Percentiles rank a stretch among this genome's conserved stretches.
These are phyloP conservation scores for Gallinago jamesoni DNA, from an alignment of 2,113 vertebrate species.

Conservation along the genomic window DNA sequence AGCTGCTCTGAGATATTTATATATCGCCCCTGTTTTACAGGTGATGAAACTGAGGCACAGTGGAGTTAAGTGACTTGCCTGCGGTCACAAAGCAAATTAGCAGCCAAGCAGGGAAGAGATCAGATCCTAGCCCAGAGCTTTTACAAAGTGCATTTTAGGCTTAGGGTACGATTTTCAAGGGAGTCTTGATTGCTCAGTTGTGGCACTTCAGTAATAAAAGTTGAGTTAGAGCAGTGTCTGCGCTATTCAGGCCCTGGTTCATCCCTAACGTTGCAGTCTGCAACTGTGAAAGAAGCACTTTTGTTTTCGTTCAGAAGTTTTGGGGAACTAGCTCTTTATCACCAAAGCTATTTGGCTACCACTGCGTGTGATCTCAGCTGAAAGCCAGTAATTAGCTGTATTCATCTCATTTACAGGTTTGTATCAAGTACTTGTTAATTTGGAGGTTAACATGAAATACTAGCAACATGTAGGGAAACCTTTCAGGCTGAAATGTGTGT, in stretches of 20 bases:
- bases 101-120: constrained; percentile 16
- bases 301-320: neutral
- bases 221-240: neutral
- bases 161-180: constrained; percentile 30
- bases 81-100: constrained; percentile 49
- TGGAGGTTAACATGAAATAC: neutral
- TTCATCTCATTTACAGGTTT: neutral
- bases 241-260: neutral
- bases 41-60: constrained; percentile 46
- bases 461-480: neutral
- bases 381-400: neutral
- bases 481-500: neutral
- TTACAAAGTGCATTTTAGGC: constrained; percentile 29
- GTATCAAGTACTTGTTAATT: neutral
- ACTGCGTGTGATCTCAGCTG: neutral
- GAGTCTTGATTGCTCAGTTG: constrained; percentile 6
- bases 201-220: constrained; percentile 8
- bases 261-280: neutral
- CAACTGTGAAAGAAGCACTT: neutral
- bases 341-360: neutral
- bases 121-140: constrained; percentile 4
- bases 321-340: neutral
- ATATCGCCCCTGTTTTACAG: constrained; percentile 13
- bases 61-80: constrained; percentile 40
- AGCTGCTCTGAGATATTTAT: constrained; percentile 11